Evolutionary conservation across 2,888 invertebrate genomes (phyloP).

Genomic region (Acleris cristana): DNA sequence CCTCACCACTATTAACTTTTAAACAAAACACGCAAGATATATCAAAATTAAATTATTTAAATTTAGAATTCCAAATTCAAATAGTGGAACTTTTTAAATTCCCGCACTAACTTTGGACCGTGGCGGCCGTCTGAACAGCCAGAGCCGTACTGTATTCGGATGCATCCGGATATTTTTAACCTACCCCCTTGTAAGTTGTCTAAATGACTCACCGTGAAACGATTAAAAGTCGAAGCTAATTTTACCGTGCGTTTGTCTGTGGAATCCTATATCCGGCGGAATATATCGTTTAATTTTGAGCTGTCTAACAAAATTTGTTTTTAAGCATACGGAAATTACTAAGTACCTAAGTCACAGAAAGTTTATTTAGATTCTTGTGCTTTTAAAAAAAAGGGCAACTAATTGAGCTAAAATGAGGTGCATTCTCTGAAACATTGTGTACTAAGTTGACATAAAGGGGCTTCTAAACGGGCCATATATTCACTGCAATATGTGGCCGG

Average conservation of each 20-base stretch:
- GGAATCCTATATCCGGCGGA: constrained; percentile 3
- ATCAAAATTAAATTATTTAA: neutral
- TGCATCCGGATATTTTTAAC: constrained; percentile 68
- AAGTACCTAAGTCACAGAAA: no score
- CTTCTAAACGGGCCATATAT: no score
- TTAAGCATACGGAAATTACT: no score
- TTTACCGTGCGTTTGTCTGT: constrained; percentile 28
- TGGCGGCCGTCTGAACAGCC: constrained; percentile 22
- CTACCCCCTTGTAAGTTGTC: constrained; percentile 63
- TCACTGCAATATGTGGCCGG: no score
- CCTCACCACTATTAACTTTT: neutral
- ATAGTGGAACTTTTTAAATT: constrained; percentile 21
- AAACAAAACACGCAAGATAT: neutral
- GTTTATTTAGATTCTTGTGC: no score
- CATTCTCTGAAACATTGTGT: no score
- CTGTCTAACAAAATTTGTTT: no score
- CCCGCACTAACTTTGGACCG: constrained; percentile 10
- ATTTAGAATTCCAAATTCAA: constrained; percentile 15
- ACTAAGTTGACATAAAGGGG: no score
- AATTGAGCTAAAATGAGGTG: no score
- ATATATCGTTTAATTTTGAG: neutral
- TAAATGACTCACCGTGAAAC: constrained; percentile 28
- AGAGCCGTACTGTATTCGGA: constrained; percentile 43
- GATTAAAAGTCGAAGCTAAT: constrained; percentile 29
- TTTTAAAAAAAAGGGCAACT: no score